These are phyloP conservation scores for Planiliza haematocheilus DNA, from an alignment of 2,113 vertebrate genomes.

Conservation along the genomic window DNA sequence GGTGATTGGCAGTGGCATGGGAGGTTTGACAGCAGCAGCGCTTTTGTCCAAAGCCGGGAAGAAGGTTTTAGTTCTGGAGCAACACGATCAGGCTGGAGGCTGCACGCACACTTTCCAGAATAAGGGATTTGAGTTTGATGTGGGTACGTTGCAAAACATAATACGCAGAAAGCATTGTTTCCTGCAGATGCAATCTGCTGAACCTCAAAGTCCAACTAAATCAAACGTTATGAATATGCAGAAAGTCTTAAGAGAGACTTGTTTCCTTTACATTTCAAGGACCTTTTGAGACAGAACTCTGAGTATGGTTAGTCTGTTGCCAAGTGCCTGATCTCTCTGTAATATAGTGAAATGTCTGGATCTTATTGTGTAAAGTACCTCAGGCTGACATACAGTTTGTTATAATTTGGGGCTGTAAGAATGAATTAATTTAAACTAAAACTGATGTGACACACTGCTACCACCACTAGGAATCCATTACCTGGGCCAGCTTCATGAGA, in stretches of 20 bases:
- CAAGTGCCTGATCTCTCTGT: no score
- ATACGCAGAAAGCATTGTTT: neutral
- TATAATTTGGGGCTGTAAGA: no score
- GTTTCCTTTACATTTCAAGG: no score
- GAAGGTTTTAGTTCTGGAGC: slow-evolving; percentile 85
- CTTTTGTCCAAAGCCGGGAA: slow-evolving; percentile 84
- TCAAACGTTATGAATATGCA: no score
- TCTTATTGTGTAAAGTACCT: no score
- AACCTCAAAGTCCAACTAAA: no score
- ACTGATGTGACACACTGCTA: neutral
- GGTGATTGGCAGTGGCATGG: slow-evolving; percentile 88
- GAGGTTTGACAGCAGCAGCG: slow-evolving; percentile 82
- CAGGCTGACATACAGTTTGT: no score
- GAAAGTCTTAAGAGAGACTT: no score
- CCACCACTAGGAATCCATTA: slow-evolving; percentile 86
- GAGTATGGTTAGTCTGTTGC: no score
- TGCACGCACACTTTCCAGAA: slow-evolving; percentile 88
- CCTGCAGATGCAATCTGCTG: neutral
- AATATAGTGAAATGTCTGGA: no score
- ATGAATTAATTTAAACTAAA: no score
- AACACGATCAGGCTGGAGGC: slow-evolving; percentile 87
- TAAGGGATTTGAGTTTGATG: slow-evolving; percentile 86
- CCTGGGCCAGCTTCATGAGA: slow-evolving; percentile 87
- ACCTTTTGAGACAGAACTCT: no score
- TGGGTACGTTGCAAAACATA: slow-evolving; percentile 78